Base-by-base conservation (phyloP, 2,888 invertebrate species). In the Agrotis ipsilon region DNA sequence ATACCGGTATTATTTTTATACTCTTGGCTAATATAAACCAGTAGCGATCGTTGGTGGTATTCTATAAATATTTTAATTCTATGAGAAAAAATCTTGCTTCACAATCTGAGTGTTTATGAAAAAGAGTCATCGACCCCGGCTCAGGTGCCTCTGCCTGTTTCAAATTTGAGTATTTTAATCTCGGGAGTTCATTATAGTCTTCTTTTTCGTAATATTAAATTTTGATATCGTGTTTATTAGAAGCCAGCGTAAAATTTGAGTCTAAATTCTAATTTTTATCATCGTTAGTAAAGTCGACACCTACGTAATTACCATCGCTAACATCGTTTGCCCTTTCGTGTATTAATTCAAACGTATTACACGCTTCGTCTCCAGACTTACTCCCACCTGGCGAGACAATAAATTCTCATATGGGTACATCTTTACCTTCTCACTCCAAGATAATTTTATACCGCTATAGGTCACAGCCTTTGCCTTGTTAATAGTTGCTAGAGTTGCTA, bases 111-210 rank as follows among this genome's bases (percentile, higher is more conserved):
- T 65, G 75, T 80, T 79, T 75, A 67, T 80, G 51, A 69, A 67
- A 52, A 57, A 63, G 62, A 67, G 84, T 69, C 84, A 57, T 52
- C 58, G 82, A 82, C 75, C 84, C 69, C 64, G 48, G 9, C 27
- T 13, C 54, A 60, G 72, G 54, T 67, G 75, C 51, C 78, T 59
- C 62, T 51, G 54, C 45, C 54, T 13, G 67, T 39, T 65, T 75
- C 21, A 65, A 43, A 57, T 80, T 80, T 49, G 39, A 52, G 43
- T 24, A 51, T 61, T 19, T 55, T 24, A 59, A 63, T 62, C 54
- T 21, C 13, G 27, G 18, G 24, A 54, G 32, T 19, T 32, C 55
- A 3, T 18, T 45, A 32, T 39, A 32, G 43, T 51, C 11, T 43
- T 43, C 24, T 32, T 21, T 16, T n/a, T 43, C 16, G 24, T 68